Base-by-base conservation (phyloP, 1,140 invertebrate species). In the Drosophila novamexicana region DNA sequence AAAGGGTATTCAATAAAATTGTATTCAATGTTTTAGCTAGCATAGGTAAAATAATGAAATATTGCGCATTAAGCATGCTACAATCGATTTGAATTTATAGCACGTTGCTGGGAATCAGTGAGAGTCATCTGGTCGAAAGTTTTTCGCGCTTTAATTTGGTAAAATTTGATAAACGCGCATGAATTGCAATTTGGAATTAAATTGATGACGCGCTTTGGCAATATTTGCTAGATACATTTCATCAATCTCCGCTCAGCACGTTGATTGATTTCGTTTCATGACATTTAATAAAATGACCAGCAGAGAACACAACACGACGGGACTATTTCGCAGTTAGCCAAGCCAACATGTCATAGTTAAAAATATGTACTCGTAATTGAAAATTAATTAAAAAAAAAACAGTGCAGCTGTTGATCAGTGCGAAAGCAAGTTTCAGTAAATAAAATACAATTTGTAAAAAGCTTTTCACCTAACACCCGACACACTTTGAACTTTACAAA, bases 161-260 rank as follows among this genome's bases (percentile, higher is more conserved):
- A 49, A 61, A 75, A 58, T 57, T 73, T 75, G 56, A 70, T 63
- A 59, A 76, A 74, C 63, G 74, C 76, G 83, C 83, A 77, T 84
- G 84, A 88, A 89, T 88, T 82, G 84, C 75, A 88, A 89, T 83
- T 89, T 74, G 58, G 76, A 82, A 86, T 86, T 79, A 77, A 88
- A 86, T 88, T 88, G 79, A 83, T 86, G 79, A 73, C 47, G 57
- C 56, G 42, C 71, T 52, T 66, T 58, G 62, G 32, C 59, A 71
- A 64, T 71, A 71, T 71, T 71, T 71, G 59, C 61, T 52, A 42
- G 58, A 42, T 65, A 77, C 34, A 68, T 68, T 69, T 69, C 63
- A 70, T 54, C 16, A 0, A 18, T 5, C 16, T 37, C 18, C 12
- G 12, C 52, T n/a, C 18, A 63, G 34, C 50, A 67, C 62, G 56